phyloP scores from a whole-genome alignment of 2,888 invertebrate species.

The Philereme transversata region DNA sequence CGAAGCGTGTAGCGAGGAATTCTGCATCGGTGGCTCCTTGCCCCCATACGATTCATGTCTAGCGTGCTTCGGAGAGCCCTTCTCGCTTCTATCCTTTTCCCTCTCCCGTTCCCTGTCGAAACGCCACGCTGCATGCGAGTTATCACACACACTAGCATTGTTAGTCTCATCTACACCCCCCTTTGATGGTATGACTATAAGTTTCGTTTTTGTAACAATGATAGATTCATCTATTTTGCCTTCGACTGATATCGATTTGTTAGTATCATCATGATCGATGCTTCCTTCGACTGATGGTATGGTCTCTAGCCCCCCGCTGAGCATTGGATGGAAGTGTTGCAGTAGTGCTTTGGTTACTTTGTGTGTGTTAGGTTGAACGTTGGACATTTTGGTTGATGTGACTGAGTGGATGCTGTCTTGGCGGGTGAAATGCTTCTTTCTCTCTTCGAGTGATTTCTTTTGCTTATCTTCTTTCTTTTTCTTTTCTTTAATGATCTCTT shows the following conservation, averaged over 20 bases:
- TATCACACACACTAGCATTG: slow-evolving; percentile 80
- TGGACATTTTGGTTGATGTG: slow-evolving; percentile 67
- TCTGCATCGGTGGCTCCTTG: slow-evolving; percentile 63
- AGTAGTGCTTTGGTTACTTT: slow-evolving; percentile 59
- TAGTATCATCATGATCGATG: slow-evolving; percentile 3
- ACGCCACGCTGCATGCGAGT: slow-evolving; percentile 83
- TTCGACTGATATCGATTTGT: slow-evolving; percentile 1
- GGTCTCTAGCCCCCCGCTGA: slow-evolving; percentile 70
- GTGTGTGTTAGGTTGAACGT: slow-evolving; percentile 50
- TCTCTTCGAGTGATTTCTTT: slow-evolving; percentile 39
- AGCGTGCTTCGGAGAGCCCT: slow-evolving; percentile 77
- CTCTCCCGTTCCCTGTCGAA: slow-evolving; percentile 68
- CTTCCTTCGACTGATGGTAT: slow-evolving; percentile 60
- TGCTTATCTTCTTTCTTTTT: slow-evolving; percentile 11
- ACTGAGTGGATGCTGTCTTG: slow-evolving; percentile 72
- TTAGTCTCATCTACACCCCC: slow-evolving; percentile 71
- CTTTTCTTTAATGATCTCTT: slow-evolving; percentile 18
- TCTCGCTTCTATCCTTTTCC: slow-evolving; percentile 55
- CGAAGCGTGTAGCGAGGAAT: slow-evolving; percentile 71
- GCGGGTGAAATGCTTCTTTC: slow-evolving; percentile 56
- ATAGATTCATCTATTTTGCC: slow-evolving; percentile 58
- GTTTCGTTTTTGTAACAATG: slow-evolving; percentile 57
- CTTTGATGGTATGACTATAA: not conserved
- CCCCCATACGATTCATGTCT: slow-evolving; percentile 83
- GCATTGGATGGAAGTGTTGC: slow-evolving; percentile 69